Conservation (phyloP, 2,888 invertebrate species). For the Rapana venosa region DNA sequence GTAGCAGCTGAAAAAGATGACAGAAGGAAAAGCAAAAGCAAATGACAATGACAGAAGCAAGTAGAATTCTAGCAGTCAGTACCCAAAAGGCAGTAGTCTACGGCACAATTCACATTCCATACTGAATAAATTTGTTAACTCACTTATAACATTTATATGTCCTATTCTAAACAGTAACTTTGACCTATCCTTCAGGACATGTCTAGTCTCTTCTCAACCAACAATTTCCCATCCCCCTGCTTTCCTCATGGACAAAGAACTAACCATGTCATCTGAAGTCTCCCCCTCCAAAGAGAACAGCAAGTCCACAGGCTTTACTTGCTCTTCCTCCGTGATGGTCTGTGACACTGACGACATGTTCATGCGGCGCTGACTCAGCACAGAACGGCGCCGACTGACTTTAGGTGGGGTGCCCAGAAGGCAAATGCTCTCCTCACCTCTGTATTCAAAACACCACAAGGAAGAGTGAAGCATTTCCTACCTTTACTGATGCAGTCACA, state of each 20-base stretch:
- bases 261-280: slow-evolving; percentile 26
- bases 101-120: too few species aligned
- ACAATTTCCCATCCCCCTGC: too few species aligned
- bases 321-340: slow-evolving; percentile 49
- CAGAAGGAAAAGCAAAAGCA: not conserved
- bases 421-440: slow-evolving; percentile 63
- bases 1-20: not conserved
- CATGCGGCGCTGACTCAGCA: slow-evolving; percentile 51
- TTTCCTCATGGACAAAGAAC: not conserved
- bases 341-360: slow-evolving; percentile 52
- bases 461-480: too few species aligned
- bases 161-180: too few species aligned
- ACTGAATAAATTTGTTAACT: too few species aligned
- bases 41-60: too few species aligned
- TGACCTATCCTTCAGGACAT: too few species aligned
- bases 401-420: slow-evolving; percentile 67
- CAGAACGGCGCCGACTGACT: slow-evolving; percentile 47
- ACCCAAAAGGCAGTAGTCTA: too few species aligned
- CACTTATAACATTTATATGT: too few species aligned
- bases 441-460: slow-evolving; percentile 36
- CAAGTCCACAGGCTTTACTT: slow-evolving; percentile 47
- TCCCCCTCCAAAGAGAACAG: slow-evolving; percentile 47
- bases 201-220: too few species aligned
- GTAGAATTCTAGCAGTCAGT: too few species aligned
- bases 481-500: too few species aligned